These are phyloP conservation scores for Cheilosia vulpina DNA, from an alignment of 2,888 invertebrate species.

Conservation along the genomic window DNA sequence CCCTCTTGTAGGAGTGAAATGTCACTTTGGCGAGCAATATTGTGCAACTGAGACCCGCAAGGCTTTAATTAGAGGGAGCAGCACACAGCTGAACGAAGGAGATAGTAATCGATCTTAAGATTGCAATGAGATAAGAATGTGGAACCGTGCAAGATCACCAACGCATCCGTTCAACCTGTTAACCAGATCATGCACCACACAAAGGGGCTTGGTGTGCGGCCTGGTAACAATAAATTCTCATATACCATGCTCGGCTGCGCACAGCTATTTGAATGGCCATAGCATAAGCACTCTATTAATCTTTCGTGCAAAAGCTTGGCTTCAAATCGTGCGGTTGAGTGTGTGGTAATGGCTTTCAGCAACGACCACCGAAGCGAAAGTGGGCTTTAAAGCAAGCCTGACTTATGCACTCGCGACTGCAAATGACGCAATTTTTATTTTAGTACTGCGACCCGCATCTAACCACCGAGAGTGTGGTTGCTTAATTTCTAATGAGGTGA, in stretches of 20 bases:
- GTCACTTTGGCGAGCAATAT: constrained; percentile 61
- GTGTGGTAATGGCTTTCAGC: constrained; percentile 62
- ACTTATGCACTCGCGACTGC: constrained; percentile 48
- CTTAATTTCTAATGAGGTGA: constrained; percentile 69
- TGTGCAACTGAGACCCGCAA: constrained; percentile 47
- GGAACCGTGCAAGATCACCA: constrained; percentile 44
- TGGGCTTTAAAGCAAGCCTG: constrained; percentile 58
- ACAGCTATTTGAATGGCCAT: constrained; percentile 60
- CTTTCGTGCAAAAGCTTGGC: constrained; percentile 60
- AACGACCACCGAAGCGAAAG: constrained; percentile 69
- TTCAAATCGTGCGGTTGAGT: constrained; percentile 54
- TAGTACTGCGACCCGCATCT: constrained; percentile 6
- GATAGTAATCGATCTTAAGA: constrained; percentile 67
- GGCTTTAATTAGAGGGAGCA: constrained; percentile 53
- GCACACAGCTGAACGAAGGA: constrained; percentile 7
- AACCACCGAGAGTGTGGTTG: constrained; percentile 28
- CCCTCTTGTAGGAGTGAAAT: constrained; percentile 64
- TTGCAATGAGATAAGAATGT: constrained; percentile 55
- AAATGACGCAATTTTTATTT: constrained; percentile 58
- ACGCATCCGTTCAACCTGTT: constrained; percentile 65
- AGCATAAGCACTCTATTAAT: constrained; percentile 65
- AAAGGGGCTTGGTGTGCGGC: constrained; percentile 58
- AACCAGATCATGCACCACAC: constrained; percentile 58
- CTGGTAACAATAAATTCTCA: constrained; percentile 58
- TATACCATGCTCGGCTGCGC: constrained; percentile 50